phyloP scores from a whole-genome alignment of 2,888 invertebrate species.

The Morinoia aosen region DNA sequence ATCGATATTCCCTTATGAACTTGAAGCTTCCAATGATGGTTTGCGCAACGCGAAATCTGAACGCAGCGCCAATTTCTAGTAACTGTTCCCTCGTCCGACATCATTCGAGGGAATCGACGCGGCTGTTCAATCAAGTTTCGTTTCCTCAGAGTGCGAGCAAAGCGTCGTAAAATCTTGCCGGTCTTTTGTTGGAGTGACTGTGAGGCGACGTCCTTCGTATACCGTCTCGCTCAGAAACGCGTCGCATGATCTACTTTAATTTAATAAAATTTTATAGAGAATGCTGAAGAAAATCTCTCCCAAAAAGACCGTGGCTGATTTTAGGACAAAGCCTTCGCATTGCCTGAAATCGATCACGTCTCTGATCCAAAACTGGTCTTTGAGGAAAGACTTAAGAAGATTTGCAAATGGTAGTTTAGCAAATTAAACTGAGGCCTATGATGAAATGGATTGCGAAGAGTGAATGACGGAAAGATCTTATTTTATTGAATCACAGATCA shows the following conservation, averaged over 20 bases:
- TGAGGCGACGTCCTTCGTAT: neutral
- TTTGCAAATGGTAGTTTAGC: neutral
- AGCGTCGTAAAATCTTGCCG: slow-evolving; percentile 44
- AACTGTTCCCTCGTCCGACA: slow-evolving; percentile 41
- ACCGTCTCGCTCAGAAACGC: neutral
- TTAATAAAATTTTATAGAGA: neutral
- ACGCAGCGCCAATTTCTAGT: neutral
- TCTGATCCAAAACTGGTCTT: neutral
- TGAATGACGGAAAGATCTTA: neutral
- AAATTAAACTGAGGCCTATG: neutral
- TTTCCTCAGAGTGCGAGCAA: slow-evolving; percentile 33
- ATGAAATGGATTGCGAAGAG: neutral
- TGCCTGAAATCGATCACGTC: neutral
- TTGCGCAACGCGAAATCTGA: neutral
- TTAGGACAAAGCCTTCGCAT: neutral
- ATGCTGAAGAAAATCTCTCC: neutral
- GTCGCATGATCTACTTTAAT: neutral
- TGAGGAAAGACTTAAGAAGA: neutral
- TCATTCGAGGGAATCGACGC: slow-evolving; percentile 51
- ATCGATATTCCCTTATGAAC: neutral
- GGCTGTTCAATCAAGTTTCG: slow-evolving; percentile 52
- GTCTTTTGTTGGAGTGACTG: slow-evolving; percentile 30
- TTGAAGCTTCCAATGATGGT: neutral
- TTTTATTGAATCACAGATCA: neutral
- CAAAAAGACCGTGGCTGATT: neutral